Evolutionary conservation across 2,888 invertebrate genomes (phyloP).

Genomic region (Galerucella nymphaeae): DNA sequence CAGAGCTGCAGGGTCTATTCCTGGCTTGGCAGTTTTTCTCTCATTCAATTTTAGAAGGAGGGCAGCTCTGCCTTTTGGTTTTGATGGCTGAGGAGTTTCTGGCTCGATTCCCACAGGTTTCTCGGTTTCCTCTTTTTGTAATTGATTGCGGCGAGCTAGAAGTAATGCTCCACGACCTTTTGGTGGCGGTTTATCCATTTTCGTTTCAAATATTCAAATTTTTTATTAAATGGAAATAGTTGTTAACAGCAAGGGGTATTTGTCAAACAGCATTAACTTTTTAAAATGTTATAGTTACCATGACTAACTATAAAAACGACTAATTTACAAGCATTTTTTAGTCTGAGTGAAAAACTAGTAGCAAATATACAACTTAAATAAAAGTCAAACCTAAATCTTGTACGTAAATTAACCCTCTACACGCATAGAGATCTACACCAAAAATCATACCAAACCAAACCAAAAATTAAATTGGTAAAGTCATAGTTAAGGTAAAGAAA

Average conservation of each 20-base stretch:
- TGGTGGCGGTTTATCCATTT: slow-evolving; percentile 45
- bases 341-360: background rate
- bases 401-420: no score
- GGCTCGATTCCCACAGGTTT: slow-evolving; percentile 43
- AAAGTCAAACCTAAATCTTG: no score
- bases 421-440: no score
- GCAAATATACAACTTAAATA: background rate
- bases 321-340: no score
- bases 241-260: no score
- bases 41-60: slow-evolving; percentile 53
- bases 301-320: no score
- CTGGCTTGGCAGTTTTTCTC: slow-evolving; percentile 47
- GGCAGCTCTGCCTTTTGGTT: slow-evolving; percentile 60
- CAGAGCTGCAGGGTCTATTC: slow-evolving; percentile 28
- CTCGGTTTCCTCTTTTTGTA: slow-evolving; percentile 44
- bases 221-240: no score
- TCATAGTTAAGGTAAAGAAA: no score
- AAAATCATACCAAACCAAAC: no score
- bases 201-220: background rate
- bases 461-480: no score
- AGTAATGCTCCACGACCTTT: slow-evolving; percentile 54
- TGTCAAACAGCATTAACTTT: no score
- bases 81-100: slow-evolving; percentile 48
- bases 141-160: slow-evolving; percentile 44
- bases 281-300: no score